These are phyloP conservation scores for Heteromormyrus szaboi DNA, from an alignment of 2,797 vertebrate genomes.

Conservation along the genomic window DNA sequence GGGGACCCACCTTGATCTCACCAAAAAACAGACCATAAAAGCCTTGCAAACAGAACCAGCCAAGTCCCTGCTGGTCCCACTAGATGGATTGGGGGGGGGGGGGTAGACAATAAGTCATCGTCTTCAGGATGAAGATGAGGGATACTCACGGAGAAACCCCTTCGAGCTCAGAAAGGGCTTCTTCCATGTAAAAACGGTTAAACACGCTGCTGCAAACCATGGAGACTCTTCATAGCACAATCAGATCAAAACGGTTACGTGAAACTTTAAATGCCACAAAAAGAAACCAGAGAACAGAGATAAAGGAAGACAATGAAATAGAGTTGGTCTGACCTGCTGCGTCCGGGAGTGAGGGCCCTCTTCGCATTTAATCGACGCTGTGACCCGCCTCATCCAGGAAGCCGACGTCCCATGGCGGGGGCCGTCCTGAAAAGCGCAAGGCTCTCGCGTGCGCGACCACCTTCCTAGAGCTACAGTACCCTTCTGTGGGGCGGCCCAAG, in stretches of 20 bases:
- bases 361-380: conserved; percentile 78
- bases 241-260: conserved; percentile 30
- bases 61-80: conserved; percentile 45
- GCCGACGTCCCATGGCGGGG: conserved; percentile 60
- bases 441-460: conserved; percentile 89
- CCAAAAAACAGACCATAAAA: conserved; percentile 42
- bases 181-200: conserved; percentile 57
- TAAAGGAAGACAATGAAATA: conserved; percentile 88
- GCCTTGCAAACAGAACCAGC: conserved; percentile 16
- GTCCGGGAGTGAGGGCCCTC: conserved; percentile 88
- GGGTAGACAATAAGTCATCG: conserved; percentile 44
- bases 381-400: conserved; percentile 74
- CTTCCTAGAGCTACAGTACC: conserved; percentile 63
- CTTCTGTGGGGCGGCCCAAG: conserved; percentile 46
- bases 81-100: conserved; percentile 42
- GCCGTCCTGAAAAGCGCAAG: conserved; percentile 98
- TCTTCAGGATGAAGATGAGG: conserved; percentile 51
- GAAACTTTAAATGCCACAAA: conserved; percentile 37
- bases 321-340: conserved; percentile 99
- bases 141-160: conserved; percentile 58
- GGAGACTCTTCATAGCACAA: conserved; percentile 66
- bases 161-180: conserved; percentile 57
- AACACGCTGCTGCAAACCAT: conserved; percentile 80
- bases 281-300: conserved; percentile 63
- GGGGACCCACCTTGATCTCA: conserved; percentile 65